Conservation (phyloP, 2,888 invertebrate genomes). For the Caenorhabditis becei region DNA sequence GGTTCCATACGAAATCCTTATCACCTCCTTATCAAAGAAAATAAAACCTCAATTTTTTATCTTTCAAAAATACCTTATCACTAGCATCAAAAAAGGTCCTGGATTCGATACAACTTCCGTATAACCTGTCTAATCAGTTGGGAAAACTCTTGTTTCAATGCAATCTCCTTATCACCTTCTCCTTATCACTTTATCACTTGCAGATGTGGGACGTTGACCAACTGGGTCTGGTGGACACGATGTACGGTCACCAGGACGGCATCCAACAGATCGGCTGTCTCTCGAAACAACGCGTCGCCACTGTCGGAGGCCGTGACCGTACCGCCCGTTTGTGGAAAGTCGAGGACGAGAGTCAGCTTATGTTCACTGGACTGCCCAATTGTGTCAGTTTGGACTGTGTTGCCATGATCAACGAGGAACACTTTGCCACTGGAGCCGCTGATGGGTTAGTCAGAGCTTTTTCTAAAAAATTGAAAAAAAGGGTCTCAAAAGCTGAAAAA, state of each 20-base stretch:
- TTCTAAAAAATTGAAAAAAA: conserved; percentile 18
- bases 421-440: conserved; percentile 93
- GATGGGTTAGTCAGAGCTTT: conserved; percentile 89
- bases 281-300: conserved; percentile 90
- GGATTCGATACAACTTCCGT: too few relatives aligned
- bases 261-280: conserved; percentile 93
- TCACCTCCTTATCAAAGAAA: too few relatives aligned
- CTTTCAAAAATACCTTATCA: too few relatives aligned
- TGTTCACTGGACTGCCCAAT: conserved; percentile 69
- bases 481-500: neutral
- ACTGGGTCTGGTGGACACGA: conserved; percentile 86
- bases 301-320: conserved; percentile 89
- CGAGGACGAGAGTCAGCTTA: conserved; percentile 94
- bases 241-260: conserved; percentile 92
- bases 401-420: conserved; percentile 92
- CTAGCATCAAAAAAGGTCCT: too few relatives aligned
- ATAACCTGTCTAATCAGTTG: too few relatives aligned
- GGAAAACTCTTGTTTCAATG: too few relatives aligned
- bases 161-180: too few relatives aligned
- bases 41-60: too few relatives aligned
- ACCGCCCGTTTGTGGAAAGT: conserved; percentile 96
- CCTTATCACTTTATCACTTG: too few relatives aligned
- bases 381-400: conserved; percentile 91
- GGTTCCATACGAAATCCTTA: too few relatives aligned
- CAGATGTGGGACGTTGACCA: conserved; percentile 97